A percentile compares a stretch with the other conserved stretches of the same genome.
Conservation (phyloP, 2,797 vertebrate genomes). For the Ctenopoma kingsleyae region DNA sequence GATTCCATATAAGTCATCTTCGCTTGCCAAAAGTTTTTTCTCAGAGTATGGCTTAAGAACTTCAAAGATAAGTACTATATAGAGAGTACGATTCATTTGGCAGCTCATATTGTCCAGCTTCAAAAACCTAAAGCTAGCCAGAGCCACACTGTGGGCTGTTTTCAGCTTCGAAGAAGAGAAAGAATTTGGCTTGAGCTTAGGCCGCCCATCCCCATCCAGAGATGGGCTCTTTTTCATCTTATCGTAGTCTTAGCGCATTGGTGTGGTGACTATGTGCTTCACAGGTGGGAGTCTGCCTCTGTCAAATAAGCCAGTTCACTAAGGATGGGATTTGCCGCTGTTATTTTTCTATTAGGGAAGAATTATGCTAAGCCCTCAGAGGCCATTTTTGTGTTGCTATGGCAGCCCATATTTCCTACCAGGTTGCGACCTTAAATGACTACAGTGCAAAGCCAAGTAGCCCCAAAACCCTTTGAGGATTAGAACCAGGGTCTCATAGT, state of each 20-base stretch:
- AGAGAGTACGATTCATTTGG: conserved; percentile 77
- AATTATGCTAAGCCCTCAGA: conserved; percentile 98
- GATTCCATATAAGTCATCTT: conserved; percentile 61
- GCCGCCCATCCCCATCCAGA: conserved; percentile 82
- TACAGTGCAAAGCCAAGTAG: conserved; percentile 96
- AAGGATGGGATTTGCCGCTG: conserved; percentile 97
- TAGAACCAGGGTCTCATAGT: conserved; percentile 94
- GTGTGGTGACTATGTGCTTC: conserved; percentile 89
- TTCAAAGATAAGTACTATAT: conserved; percentile 79
- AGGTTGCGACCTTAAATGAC: conserved; percentile 98
- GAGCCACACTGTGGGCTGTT: conserved; percentile 77
- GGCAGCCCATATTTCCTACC: conserved; percentile 98
- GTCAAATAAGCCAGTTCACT: conserved; percentile 93
- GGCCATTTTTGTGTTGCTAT: conserved; percentile 99
- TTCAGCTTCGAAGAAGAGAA: conserved; percentile 78
- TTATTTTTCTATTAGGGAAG: conserved; percentile 98
- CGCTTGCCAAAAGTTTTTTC: conserved; percentile 54
- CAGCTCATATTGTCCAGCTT: conserved; percentile 80
- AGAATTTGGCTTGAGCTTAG: conserved; percentile 84
- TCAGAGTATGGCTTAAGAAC: conserved; percentile 71
- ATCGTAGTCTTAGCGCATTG: conserved; percentile 83
- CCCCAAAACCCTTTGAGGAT: conserved; percentile 94
- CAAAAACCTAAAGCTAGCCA: conserved; percentile 79
- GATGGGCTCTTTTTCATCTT: conserved; percentile 82
- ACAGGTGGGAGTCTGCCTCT: conserved; percentile 92